A percentile compares a stretch with the other conserved stretches of the same genome.
Evolutionary conservation across 2,113 vertebrate species (phyloP).

Genomic region (Brachypteracias leptosomus): DNA sequence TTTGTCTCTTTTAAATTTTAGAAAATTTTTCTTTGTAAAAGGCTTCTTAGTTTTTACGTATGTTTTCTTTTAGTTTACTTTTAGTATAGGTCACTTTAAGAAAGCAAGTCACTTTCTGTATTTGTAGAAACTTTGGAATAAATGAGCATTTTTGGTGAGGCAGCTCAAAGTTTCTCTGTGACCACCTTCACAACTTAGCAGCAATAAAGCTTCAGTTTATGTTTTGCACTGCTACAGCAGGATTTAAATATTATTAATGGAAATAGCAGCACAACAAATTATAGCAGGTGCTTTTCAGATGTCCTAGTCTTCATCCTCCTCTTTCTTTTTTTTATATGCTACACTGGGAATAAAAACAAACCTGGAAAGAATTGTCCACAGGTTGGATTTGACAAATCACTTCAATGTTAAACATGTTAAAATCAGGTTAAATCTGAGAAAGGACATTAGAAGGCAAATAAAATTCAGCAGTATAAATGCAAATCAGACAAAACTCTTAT

Average conservation of each 20-base stretch:
- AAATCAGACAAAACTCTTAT: background rate
- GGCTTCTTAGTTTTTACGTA: background rate
- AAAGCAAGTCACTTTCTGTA: background rate
- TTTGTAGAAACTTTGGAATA: background rate
- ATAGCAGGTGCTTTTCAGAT: background rate
- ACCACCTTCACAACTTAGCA: background rate
- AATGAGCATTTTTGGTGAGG: background rate
- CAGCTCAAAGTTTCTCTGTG: background rate
- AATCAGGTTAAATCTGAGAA: background rate
- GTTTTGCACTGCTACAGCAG: background rate
- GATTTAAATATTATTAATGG: background rate
- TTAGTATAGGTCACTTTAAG: background rate
- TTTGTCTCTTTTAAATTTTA: background rate
- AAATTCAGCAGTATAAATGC: background rate
- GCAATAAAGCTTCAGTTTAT: background rate
- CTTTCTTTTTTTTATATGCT: background rate
- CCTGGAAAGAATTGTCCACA: background rate
- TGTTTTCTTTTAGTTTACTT: background rate
- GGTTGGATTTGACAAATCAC: background rate
- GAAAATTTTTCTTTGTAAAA: background rate
- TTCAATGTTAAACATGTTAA: background rate
- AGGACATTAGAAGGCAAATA: background rate
- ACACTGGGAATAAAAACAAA: background rate
- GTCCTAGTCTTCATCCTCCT: background rate
- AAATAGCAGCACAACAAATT: background rate